phyloP scores from a whole-genome alignment of 2,113 vertebrate species.

The Pardalotus punctatus region DNA sequence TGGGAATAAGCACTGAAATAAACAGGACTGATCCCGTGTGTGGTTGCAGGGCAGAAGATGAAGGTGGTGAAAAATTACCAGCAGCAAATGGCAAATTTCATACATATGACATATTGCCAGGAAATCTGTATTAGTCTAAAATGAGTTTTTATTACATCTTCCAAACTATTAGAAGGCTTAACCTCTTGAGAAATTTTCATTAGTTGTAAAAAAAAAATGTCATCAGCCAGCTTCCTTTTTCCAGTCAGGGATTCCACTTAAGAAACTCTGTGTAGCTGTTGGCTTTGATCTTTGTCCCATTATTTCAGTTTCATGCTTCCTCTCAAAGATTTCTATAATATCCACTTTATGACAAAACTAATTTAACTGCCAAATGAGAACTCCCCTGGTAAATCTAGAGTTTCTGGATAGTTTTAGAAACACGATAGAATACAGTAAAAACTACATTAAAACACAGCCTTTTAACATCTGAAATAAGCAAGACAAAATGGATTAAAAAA shows the following conservation, averaged over 20 bases:
- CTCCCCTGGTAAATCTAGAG: background rate
- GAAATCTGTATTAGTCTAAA: background rate
- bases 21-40: background rate
- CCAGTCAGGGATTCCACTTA: background rate
- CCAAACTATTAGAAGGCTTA: background rate
- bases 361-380: slow-evolving; percentile 31
- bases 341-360: slow-evolving; percentile 7
- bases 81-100: background rate
- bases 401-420: background rate
- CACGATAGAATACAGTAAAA: background rate
- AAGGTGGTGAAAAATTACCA: background rate
- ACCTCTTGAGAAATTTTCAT: slow-evolving; percentile 25
- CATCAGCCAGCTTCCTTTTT: background rate
- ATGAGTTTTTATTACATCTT: slow-evolving; percentile 6
- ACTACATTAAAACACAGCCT: background rate
- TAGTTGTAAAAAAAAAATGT: background rate
- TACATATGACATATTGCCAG: background rate
- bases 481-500: background rate
- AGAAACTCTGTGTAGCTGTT: background rate
- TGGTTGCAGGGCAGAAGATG: background rate
- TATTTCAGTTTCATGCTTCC: slow-evolving; percentile 13
- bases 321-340: slow-evolving; percentile 2
- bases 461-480: background rate
- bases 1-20: background rate
- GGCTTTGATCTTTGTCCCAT: slow-evolving; percentile 45